Percentiles rank a stretch among this genome's conserved stretches.
Conservation (phyloP, 2,888 invertebrate species). For the Argynnis bischoffii region DNA sequence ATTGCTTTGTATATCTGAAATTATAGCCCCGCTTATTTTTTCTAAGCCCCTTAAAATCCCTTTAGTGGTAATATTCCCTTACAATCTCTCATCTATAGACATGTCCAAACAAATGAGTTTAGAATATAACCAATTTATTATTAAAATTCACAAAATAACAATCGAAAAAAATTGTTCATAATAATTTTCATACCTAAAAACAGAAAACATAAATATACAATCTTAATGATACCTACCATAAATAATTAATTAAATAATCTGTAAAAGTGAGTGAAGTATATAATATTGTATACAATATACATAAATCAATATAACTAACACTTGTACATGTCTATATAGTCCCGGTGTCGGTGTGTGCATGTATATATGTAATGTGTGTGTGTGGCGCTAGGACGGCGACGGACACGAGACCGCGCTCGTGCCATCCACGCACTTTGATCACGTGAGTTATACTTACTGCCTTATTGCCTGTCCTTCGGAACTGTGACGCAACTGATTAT, state of each 20-base stretch:
- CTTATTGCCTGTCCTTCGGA: background rate
- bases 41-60: slow-evolving; percentile 19
- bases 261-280: too few relatives aligned
- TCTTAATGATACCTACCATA: too few relatives aligned
- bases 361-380: slow-evolving; percentile 69
- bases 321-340: slow-evolving; percentile 50
- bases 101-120: slow-evolving; percentile 16
- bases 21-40: slow-evolving; percentile 16
- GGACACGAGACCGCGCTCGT: slow-evolving; percentile 73
- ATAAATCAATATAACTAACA: background rate
- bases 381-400: slow-evolving; percentile 74
- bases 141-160: too few relatives aligned
- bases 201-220: too few relatives aligned
- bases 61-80: slow-evolving; percentile 2
- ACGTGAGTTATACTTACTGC: slow-evolving; percentile 63
- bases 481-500: background rate
- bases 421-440: slow-evolving; percentile 71
- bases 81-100: slow-evolving; percentile 20
- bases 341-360: slow-evolving; percentile 63
- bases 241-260: too few relatives aligned
- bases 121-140: too few relatives aligned
- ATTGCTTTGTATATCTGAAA: background rate
- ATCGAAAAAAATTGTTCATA: background rate
- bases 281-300: background rate
- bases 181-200: too few relatives aligned